These are phyloP conservation scores for Acanthurus leucopareius DNA, from an alignment of 2,797 vertebrate species.

Conservation along the genomic window DNA sequence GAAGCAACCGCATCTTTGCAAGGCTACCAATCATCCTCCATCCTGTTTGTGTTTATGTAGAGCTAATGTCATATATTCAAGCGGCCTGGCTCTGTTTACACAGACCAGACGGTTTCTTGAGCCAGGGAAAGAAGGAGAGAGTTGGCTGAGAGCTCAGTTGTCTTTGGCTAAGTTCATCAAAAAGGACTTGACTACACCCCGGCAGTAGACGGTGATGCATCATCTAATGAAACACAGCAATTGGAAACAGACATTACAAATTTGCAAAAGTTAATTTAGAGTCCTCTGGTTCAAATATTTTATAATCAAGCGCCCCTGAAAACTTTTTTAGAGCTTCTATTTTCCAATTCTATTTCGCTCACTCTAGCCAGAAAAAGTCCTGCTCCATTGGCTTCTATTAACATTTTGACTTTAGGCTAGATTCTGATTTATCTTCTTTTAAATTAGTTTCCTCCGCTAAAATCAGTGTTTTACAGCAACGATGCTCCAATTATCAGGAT, in stretches of 20 bases:
- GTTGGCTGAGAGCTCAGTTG: slow-evolving; percentile 24
- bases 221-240: slow-evolving; percentile 24
- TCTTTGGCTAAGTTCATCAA: slow-evolving; percentile 26
- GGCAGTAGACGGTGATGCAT: neutral
- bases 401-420: slow-evolving; percentile 7
- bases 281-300: neutral
- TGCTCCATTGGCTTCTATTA: slow-evolving; percentile 9
- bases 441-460: slow-evolving; percentile 29
- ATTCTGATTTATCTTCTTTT: slow-evolving; percentile 22
- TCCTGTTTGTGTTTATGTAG: slow-evolving; percentile 65
- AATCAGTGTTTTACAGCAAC: slow-evolving; percentile 27
- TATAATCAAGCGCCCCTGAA: neutral
- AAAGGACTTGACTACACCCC: slow-evolving; percentile 6
- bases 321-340: slow-evolving; percentile 12
- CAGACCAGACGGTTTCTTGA: slow-evolving; percentile 44
- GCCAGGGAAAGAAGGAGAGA: slow-evolving; percentile 24
- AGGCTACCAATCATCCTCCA: slow-evolving; percentile 55
- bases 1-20: slow-evolving; percentile 46
- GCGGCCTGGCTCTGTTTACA: slow-evolving; percentile 60
- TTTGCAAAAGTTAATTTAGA: neutral
- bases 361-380: slow-evolving; percentile 2
- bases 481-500: slow-evolving; percentile 51
- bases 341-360: too few species aligned
- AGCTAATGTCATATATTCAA: slow-evolving; percentile 52
- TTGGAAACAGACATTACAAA: neutral